phyloP scores from a whole-genome alignment of 1,140 invertebrate genomes.

The Aphaenogaster ashmeadi region DNA sequence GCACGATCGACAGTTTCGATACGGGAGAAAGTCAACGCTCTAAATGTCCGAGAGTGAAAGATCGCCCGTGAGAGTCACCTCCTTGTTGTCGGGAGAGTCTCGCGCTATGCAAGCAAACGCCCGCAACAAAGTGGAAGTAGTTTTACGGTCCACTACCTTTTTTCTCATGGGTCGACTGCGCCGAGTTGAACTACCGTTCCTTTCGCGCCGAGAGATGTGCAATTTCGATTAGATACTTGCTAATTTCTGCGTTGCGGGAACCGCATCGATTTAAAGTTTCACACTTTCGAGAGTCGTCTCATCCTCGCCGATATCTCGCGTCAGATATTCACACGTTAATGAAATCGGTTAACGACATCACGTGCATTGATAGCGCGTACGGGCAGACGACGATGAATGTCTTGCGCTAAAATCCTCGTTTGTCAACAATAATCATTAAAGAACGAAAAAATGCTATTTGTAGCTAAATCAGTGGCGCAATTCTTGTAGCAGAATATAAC shows the following conservation, averaged over 20 bases:
- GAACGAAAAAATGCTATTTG: slow-evolving; percentile 35
- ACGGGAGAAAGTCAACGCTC: slow-evolving; percentile 77
- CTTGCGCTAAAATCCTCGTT: not conserved
- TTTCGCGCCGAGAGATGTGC: slow-evolving; percentile 45
- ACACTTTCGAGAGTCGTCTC: not conserved
- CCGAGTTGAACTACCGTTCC: slow-evolving; percentile 40
- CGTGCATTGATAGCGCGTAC: not conserved
- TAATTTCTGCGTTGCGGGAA: slow-evolving; percentile 32
- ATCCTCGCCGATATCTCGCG: not conserved
- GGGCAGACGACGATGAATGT: not conserved
- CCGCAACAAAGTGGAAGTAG: slow-evolving; percentile 64
- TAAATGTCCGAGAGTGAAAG: slow-evolving; percentile 78
- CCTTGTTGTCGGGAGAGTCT: slow-evolving; percentile 57
- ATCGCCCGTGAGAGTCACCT: slow-evolving; percentile 73
- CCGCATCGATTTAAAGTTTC: slow-evolving; percentile 34
- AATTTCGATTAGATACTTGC: slow-evolving; percentile 36
- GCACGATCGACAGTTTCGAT: slow-evolving; percentile 75
- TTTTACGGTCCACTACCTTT: slow-evolving; percentile 65
- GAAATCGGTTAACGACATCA: not conserved
- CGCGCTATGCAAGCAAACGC: slow-evolving; percentile 53
- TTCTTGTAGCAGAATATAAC: not conserved
- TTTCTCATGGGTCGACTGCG: slow-evolving; percentile 51
- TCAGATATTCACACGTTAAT: not conserved
- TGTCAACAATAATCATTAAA: not conserved
- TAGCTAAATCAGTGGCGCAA: not conserved